A percentile compares a stretch with the other conserved stretches of the same genome.
Conservation (phyloP, 2,888 invertebrate species). For the Empis livida region DNA sequence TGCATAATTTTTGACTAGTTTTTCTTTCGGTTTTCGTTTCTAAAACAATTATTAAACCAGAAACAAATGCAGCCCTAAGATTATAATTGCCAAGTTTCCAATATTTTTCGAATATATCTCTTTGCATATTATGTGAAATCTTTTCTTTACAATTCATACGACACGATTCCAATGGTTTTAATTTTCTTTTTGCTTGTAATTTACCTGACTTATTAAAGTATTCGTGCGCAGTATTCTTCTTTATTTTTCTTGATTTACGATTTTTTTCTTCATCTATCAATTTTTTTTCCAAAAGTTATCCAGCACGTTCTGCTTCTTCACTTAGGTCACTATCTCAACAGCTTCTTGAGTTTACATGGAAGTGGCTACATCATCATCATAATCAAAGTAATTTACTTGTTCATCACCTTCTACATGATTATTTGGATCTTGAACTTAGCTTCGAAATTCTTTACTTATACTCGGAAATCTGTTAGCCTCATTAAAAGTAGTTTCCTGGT, state of each 20-base stretch:
- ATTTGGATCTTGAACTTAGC: not conserved
- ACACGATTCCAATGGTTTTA: conserved; percentile 2
- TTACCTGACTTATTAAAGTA: conserved; percentile 2
- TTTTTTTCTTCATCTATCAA: not conserved
- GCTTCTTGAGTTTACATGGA: not conserved
- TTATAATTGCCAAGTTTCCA: conserved; percentile 2
- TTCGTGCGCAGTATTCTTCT: conserved; percentile 1
- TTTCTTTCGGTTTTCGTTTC: not conserved
- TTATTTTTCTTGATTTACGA: conserved; percentile 2
- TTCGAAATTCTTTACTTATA: not conserved
- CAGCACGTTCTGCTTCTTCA: conserved; percentile 1
- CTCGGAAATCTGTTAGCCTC: not conserved
- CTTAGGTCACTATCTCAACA: not conserved
- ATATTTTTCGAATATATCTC: conserved; percentile 4
- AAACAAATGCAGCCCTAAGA: not conserved
- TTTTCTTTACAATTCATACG: conserved; percentile 3
- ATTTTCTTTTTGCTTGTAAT: not conserved
- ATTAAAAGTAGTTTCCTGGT: not conserved
- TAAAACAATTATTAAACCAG: not conserved
- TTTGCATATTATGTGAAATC: conserved; percentile 2
- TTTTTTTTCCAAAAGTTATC: not conserved
- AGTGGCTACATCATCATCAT: not conserved
- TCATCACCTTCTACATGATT: not conserved
- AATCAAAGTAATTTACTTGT: conserved; percentile 1
- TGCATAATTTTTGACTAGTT: conserved; percentile 6